These are phyloP conservation scores for Nibea coibor DNA, from an alignment of 2,113 vertebrate species.

Conservation along the genomic window DNA sequence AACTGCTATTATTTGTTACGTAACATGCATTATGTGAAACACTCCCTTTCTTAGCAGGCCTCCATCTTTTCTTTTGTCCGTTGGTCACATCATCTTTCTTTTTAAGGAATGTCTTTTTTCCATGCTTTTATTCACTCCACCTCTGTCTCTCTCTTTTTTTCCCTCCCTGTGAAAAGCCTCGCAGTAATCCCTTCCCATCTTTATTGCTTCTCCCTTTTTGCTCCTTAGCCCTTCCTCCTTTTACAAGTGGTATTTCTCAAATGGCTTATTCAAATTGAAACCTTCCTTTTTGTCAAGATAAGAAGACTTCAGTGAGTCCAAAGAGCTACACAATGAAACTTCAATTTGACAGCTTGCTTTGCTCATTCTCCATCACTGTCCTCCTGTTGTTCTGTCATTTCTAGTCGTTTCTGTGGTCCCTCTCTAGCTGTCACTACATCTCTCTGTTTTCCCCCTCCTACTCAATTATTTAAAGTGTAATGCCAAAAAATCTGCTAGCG, in stretches of 20 bases:
- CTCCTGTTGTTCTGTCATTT: conserved; percentile 39
- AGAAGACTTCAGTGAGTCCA: conserved; percentile 57
- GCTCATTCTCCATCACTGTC: conserved; percentile 42
- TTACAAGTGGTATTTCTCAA: conserved; percentile 64
- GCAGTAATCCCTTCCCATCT: conserved; percentile 71
- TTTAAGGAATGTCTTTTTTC: conserved; percentile 43
- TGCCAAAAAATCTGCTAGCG: conserved; percentile 18
- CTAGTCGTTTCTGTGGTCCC: conserved; percentile 10
- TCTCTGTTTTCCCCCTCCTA: not conserved
- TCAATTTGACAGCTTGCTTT: conserved; percentile 60
- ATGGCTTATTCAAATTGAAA: conserved; percentile 77
- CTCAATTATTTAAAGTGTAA: conserved; percentile 53
- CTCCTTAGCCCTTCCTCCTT: conserved; percentile 54
- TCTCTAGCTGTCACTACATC: conserved; percentile 8
- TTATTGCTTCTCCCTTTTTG: conserved; percentile 52
- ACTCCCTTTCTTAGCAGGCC: conserved; percentile 42
- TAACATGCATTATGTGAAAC: conserved; percentile 58
- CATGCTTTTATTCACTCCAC: conserved; percentile 47
- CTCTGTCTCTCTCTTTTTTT: conserved; percentile 33
- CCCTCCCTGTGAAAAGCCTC: conserved; percentile 55
- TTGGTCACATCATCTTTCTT: conserved; percentile 62
- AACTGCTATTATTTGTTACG: conserved; percentile 42
- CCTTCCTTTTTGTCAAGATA: conserved; percentile 66
- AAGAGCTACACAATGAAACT: conserved; percentile 51
- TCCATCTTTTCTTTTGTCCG: conserved; percentile 42